Percentiles rank a stretch among this genome's conserved stretches.
These are phyloP conservation scores for Abrostola tripartita DNA, from an alignment of 2,888 invertebrate species.

Conservation along the genomic window DNA sequence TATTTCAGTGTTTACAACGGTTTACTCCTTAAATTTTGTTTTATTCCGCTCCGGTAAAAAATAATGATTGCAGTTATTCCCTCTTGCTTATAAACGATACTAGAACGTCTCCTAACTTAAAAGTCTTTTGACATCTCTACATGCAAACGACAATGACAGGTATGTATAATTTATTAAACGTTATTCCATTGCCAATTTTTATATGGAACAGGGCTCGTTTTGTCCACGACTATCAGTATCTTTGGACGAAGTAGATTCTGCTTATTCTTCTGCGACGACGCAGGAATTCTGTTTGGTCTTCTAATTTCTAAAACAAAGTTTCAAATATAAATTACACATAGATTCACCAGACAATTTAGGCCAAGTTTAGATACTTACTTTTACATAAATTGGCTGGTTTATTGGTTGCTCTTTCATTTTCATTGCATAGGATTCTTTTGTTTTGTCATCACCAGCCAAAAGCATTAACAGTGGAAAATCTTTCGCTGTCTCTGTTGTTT, in stretches of 20 bases:
- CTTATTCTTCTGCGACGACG: slow-evolving; percentile 41
- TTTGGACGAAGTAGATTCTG: slow-evolving; percentile 38
- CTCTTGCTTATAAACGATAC: too few relatives aligned
- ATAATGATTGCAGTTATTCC: too few relatives aligned
- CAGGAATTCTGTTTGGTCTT: slow-evolving; percentile 55
- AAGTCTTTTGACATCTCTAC: too few relatives aligned
- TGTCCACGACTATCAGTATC: slow-evolving; percentile 12
- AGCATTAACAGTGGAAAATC: slow-evolving; percentile 77
- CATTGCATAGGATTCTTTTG: slow-evolving; percentile 14
- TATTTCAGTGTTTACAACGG: too few relatives aligned
- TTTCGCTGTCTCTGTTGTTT: slow-evolving; percentile 73
- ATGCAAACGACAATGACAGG: too few relatives aligned
- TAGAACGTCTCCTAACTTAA: too few relatives aligned
- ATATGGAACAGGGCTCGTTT: slow-evolving; percentile 10
- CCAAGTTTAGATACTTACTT: slow-evolving; percentile 66
- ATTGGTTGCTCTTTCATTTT: slow-evolving; percentile 36
- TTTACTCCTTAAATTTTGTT: too few relatives aligned
- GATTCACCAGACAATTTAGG: neutral
- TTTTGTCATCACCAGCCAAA: slow-evolving; percentile 62
- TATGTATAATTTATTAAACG: too few relatives aligned
- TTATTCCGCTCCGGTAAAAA: too few relatives aligned
- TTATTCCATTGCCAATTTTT: too few relatives aligned
- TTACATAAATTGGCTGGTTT: slow-evolving; percentile 72
- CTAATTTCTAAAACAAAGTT: slow-evolving; percentile 66
- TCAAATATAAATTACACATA: neutral